Evolutionary conservation across 2,797 vertebrate species (phyloP).

Genomic region (Heliangelus exortis): DNA sequence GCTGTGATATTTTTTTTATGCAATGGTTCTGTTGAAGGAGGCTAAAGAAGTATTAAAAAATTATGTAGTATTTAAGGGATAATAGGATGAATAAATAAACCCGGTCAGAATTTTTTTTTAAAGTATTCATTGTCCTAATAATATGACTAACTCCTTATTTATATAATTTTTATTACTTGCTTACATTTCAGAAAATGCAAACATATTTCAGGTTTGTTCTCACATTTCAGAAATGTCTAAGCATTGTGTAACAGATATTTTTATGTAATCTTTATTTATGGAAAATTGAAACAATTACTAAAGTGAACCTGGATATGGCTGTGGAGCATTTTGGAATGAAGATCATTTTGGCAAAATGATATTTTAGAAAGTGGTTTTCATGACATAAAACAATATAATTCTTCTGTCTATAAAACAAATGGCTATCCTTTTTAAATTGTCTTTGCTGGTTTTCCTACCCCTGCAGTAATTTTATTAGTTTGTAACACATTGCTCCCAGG

Average conservation of each 20-base stretch:
- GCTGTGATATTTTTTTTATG: neutral
- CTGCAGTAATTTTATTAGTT: slow-evolving; percentile 64
- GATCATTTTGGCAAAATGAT: slow-evolving; percentile 6
- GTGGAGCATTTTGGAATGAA: slow-evolving; percentile 1
- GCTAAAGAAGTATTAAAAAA: neutral
- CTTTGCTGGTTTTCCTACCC: slow-evolving; percentile 34
- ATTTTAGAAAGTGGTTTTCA: neutral
- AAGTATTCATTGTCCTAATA: neutral
- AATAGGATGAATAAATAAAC: neutral
- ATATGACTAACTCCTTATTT: slow-evolving; percentile 27
- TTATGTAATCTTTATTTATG: neutral
- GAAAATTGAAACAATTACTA: slow-evolving; percentile 5
- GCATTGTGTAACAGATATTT: neutral
- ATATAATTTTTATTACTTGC: neutral
- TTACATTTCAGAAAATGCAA: slow-evolving; percentile 16
- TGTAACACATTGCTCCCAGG: slow-evolving; percentile 39
- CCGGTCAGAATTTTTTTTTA: neutral
- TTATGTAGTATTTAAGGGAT: neutral
- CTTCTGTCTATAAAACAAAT: slow-evolving; percentile 42
- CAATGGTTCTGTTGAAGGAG: neutral
- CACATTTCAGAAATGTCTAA: slow-evolving; percentile 7
- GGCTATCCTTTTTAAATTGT: neutral
- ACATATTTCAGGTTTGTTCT: slow-evolving; percentile 1
- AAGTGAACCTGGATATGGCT: neutral
- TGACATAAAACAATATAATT: neutral